These are phyloP conservation scores for Idris sp. DNA, from an alignment of 1,140 invertebrate species.

Conservation along the genomic window DNA sequence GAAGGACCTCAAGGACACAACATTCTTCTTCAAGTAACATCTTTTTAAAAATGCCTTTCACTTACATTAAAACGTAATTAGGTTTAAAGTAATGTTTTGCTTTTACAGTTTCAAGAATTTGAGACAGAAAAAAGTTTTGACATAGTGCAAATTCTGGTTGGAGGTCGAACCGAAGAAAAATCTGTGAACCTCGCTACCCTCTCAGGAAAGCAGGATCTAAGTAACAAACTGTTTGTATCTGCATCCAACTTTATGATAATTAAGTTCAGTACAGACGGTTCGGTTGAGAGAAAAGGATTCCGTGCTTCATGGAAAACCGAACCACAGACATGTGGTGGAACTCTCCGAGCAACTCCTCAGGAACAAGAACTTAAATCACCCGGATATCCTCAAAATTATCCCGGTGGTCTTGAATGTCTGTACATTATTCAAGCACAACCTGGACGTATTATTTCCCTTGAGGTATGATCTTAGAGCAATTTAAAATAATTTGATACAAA, in stretches of 20 bases:
- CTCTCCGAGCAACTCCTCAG: constrained; percentile 88
- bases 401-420: constrained; percentile 95
- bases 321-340: constrained; percentile 92
- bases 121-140: constrained; percentile 98
- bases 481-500: constrained; percentile 3
- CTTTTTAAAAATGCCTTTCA: constrained; percentile 5
- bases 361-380: constrained; percentile 91
- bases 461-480: constrained; percentile 77
- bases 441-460: constrained; percentile 91
- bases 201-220: constrained; percentile 91
- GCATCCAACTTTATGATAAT: constrained; percentile 99
- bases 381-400: constrained; percentile 94
- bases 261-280: constrained; percentile 95
- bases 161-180: constrained; percentile 95
- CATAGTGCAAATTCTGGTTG: constrained; percentile 95
- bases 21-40: constrained; percentile 87
- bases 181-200: constrained; percentile 93
- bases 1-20: constrained; percentile 97
- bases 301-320: constrained; percentile 95
- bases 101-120: constrained; percentile 93
- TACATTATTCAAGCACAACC: constrained; percentile 93
- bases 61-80: no score
- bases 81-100: no score
- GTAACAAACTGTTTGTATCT: constrained; percentile 91
- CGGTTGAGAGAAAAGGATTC: constrained; percentile 96